A percentile compares a stretch with the other conserved stretches of the same genome.
These are phyloP conservation scores for Phengaris arion DNA, from an alignment of 2,888 invertebrate species.

Conservation along the genomic window DNA sequence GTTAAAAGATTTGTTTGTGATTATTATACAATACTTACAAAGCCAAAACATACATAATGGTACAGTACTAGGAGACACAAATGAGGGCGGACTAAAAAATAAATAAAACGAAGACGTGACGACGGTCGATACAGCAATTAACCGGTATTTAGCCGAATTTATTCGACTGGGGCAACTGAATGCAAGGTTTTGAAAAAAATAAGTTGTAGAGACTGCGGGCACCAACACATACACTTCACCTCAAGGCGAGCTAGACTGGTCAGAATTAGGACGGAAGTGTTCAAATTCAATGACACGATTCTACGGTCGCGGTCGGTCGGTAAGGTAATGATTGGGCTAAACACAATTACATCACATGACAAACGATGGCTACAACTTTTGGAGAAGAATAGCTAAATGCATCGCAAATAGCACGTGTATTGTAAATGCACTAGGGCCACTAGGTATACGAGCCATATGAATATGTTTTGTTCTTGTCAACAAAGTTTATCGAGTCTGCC, in stretches of 20 bases:
- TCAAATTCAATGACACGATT: constrained; percentile 19
- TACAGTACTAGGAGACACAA: neutral
- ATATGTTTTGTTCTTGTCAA: neutral
- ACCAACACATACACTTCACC: neutral
- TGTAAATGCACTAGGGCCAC: too few relatives aligned
- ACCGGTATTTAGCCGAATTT: constrained; percentile 9
- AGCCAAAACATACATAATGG: constrained; percentile 5
- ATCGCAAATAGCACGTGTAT: neutral
- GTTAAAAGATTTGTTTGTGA: constrained; percentile 8
- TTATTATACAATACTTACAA: neutral
- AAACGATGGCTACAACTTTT: constrained; percentile 14
- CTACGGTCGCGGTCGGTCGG: constrained; percentile 6
- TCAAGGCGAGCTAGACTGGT: constrained; percentile 18
- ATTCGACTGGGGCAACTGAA: neutral
- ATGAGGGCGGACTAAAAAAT: neutral
- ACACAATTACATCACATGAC: constrained; percentile 26
- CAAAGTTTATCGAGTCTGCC: neutral
- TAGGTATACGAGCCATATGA: too few relatives aligned
- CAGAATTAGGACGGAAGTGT: constrained; percentile 27
- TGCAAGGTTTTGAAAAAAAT: neutral
- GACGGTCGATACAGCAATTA: constrained; percentile 1
- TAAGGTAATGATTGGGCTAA: constrained; percentile 6
- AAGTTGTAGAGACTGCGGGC: neutral
- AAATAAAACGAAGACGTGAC: constrained; percentile 4
- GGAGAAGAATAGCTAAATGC: neutral